Evolutionary conservation across 2,888 invertebrate genomes (phyloP).

Genomic region (Lucinisca nassula): DNA sequence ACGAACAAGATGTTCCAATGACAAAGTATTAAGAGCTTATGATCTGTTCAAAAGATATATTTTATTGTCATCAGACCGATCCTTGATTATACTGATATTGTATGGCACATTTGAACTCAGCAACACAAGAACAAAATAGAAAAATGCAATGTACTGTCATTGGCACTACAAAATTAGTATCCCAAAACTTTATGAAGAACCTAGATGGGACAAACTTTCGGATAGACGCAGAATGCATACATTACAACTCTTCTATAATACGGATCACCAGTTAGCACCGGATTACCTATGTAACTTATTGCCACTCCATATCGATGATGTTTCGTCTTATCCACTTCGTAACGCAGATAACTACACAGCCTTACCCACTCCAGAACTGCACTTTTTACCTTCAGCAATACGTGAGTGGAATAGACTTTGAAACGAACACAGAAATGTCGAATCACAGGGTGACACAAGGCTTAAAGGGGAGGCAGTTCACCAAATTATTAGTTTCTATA

Average conservation of each 20-base stretch:
- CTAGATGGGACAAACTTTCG: no score
- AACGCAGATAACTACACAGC: not conserved
- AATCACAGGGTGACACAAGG: no score
- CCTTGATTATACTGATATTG: constrained; percentile 38
- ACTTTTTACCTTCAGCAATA: no score
- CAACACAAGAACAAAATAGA: constrained; percentile 21
- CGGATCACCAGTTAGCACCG: not conserved
- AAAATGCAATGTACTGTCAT: constrained; percentile 33
- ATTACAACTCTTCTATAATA: constrained; percentile 23
- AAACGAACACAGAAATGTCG: no score
- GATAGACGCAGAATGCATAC: constrained; percentile 25
- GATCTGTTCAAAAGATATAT: no score
- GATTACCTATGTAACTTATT: not conserved
- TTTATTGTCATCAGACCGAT: constrained; percentile 24
- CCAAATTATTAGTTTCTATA: no score
- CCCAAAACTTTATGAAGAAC: constrained; percentile 37
- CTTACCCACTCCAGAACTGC: not conserved
- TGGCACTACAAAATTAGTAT: constrained; percentile 32
- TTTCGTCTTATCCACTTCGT: not conserved
- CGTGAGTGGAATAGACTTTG: no score
- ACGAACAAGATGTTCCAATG: no score
- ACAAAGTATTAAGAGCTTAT: no score
- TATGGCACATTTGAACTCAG: constrained; percentile 31
- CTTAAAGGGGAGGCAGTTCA: no score
- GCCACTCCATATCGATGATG: not conserved